Base-by-base conservation (phyloP, 2,113 vertebrate species). In the Rhynchopsitta pachyrhyncha region DNA sequence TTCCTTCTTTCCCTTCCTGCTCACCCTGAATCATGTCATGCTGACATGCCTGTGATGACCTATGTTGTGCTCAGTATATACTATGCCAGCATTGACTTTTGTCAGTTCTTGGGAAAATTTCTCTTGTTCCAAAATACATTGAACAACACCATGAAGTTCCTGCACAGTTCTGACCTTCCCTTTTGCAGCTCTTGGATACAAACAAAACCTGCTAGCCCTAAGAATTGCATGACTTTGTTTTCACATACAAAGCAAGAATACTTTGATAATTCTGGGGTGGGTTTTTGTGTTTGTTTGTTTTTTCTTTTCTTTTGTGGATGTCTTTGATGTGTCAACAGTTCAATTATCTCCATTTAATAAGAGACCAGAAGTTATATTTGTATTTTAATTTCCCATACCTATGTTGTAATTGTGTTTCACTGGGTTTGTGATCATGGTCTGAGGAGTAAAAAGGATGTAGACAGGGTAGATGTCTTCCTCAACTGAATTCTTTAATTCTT, bases 41-140 rank as follows among this genome's bases (percentile, higher is more conserved):
- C 31, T 94, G 76, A 77, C 49, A 41, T 57, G 64, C 46, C 25
- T 44, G 3, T 37, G 55, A 63, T 92, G 24, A 53, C 20, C 28
- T 66, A 0, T 60, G 50, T 19, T 92, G 29, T 70, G 17, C 53
- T 35, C n/a, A 53, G 23, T 39, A 50, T 8, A 33, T 29, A 31
- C 7, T 29, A 7, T 0, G 2, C 3, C 20, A 47, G 29, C 17
- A 28, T 0, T 71, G 55, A 28, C 14, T 60, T 37, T 47, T 57
- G 19, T 50, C 25, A 63, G 46, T 59, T 63, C 42, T 71, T 55
- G 33, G 42, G 53, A 86, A 68, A 82, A 68, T 17, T 37, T 46
- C 7, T 60, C 10, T 42, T 39, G 2, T 50, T 82, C 18, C 19
- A 77, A 35, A 70, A 60, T 52, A n/a, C 2, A 0, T 14, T 37